Conservation (phyloP, 2,888 invertebrate species). For the Clostera curtula region DNA sequence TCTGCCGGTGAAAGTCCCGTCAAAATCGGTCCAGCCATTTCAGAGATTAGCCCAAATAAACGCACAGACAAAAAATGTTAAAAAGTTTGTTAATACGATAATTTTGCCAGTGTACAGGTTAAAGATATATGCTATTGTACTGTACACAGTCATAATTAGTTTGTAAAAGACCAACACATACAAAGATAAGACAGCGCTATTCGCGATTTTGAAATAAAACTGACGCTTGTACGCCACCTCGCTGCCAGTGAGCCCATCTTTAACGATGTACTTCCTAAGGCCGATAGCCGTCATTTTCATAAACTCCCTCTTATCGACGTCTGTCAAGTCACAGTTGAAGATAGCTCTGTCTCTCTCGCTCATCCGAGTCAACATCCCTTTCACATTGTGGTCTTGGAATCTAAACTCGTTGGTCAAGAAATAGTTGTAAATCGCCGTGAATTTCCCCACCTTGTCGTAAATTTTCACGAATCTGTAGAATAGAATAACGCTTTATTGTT, state of each 20-base stretch:
- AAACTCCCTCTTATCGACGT: conserved; percentile 16
- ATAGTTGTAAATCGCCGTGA: no score
- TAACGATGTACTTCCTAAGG: conserved; percentile 19
- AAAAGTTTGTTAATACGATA: no score
- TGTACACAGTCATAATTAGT: background rate
- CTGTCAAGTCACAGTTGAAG: conserved; percentile 19
- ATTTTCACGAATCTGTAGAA: no score
- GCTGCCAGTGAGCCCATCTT: conserved; percentile 17
- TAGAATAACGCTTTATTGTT: no score
- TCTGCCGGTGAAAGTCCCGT: no score
- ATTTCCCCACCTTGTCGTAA: no score
- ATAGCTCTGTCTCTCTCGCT: conserved; percentile 20
- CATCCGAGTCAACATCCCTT: conserved; percentile 11
- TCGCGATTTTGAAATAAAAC: conserved; percentile 12
- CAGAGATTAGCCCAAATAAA: no score
- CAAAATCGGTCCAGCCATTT: no score
- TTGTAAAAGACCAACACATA: background rate
- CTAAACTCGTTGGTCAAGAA: conserved; percentile 23
- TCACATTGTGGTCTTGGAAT: conserved; percentile 21
- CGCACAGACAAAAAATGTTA: no score
- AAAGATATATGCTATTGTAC: conserved; percentile 3
- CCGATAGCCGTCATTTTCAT: conserved; percentile 21
- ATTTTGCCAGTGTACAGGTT: no score
- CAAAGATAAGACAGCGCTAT: conserved; percentile 4
- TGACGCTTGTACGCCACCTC: conserved; percentile 10